These are phyloP conservation scores for Pluvialis apricaria DNA, from an alignment of 2,113 vertebrate species.

Conservation along the genomic window DNA sequence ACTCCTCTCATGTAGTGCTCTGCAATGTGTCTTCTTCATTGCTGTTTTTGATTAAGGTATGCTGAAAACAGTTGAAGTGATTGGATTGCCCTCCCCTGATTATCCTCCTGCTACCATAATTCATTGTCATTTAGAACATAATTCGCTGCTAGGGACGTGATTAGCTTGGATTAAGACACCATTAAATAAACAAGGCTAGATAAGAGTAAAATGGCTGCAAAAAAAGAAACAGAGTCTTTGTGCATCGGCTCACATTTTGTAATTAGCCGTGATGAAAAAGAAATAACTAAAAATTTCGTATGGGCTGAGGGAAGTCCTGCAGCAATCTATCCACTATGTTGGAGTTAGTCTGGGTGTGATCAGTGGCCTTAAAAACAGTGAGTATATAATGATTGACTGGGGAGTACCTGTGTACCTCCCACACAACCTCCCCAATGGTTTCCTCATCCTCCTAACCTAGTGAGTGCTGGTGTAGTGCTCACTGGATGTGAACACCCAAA, in stretches of 20 bases:
- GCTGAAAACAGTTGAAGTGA: not conserved
- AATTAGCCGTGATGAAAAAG: not conserved
- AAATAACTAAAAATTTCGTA: not conserved
- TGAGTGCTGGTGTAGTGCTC: not conserved
- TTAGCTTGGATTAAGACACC: slow-evolving; percentile 41
- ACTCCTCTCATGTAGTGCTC: not conserved
- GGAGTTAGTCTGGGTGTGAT: not conserved
- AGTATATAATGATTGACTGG: not conserved
- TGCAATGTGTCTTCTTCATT: not conserved
- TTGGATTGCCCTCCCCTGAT: not conserved
- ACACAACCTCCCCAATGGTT: not conserved
- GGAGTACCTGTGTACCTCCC: not conserved
- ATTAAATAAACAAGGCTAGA: slow-evolving; percentile 14
- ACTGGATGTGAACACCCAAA: not conserved
- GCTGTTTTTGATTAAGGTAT: not conserved
- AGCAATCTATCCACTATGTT: not conserved
- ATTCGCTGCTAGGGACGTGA: not conserved
- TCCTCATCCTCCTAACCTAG: not conserved
- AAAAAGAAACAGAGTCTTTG: not conserved
- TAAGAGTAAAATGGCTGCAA: not conserved
- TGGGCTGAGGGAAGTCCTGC: not conserved
- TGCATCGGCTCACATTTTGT: not conserved
- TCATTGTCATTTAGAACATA: slow-evolving; percentile 36
- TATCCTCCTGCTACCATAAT: slow-evolving; percentile 7
- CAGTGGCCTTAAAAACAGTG: not conserved